Conservation (phyloP, 1,140 invertebrate genomes). For the Zaprionus taronus region DNA sequence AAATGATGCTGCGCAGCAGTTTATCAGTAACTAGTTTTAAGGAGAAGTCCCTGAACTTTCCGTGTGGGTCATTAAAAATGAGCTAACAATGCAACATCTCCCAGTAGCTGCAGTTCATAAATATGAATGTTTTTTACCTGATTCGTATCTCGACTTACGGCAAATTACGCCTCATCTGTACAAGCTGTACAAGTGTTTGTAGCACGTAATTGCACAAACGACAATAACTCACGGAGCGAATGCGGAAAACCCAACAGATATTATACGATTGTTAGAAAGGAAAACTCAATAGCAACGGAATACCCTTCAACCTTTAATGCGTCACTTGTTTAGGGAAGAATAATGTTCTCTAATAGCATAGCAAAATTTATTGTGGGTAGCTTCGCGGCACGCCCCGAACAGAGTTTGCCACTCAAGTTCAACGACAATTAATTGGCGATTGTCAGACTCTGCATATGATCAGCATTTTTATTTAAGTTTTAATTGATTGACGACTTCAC, state of each 20-base stretch:
- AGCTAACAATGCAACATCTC: constrained; percentile 19
- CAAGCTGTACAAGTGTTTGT: constrained; percentile 30
- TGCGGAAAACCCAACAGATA: background rate
- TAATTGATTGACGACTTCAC: constrained; percentile 78
- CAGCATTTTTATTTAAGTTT: constrained; percentile 51
- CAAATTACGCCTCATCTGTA: background rate
- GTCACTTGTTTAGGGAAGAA: background rate
- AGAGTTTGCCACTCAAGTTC: constrained; percentile 62
- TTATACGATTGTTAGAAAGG: background rate
- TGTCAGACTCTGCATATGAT: constrained; percentile 24
- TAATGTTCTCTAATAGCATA: background rate
- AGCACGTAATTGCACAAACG: constrained; percentile 4
- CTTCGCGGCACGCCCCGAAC: constrained; percentile 25
- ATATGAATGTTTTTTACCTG: constrained; percentile 36
- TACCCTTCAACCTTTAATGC: background rate
- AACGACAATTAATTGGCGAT: constrained; percentile 69
- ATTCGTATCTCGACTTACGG: background rate
- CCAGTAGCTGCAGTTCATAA: constrained; percentile 42
- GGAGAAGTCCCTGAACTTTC: constrained; percentile 55
- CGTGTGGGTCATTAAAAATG: constrained; percentile 16
- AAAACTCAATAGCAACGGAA: background rate
- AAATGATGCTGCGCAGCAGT: constrained; percentile 4
- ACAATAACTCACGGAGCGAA: background rate
- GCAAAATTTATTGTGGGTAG: background rate
- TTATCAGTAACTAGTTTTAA: constrained; percentile 20